phyloP scores from a whole-genome alignment of 2,888 invertebrate species.

The Drosophila cognata region DNA sequence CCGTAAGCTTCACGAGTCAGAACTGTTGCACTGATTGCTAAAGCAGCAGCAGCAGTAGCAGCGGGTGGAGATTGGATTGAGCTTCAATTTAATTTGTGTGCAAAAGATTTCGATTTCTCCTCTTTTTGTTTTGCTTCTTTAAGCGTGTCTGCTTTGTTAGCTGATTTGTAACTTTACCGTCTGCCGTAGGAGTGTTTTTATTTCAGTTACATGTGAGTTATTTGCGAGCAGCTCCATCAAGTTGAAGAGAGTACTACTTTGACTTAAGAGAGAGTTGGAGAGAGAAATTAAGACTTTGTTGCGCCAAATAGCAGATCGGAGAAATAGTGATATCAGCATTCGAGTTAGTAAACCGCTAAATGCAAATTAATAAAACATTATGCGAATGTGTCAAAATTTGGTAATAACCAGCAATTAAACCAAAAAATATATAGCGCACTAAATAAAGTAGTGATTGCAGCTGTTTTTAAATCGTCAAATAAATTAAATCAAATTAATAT shows the following conservation, averaged over 20 bases:
- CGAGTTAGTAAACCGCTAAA: slow-evolving; percentile 5
- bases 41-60: slow-evolving; percentile 19
- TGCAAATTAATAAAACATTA: background rate
- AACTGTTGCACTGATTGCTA: slow-evolving; percentile 73
- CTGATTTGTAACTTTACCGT: slow-evolving; percentile 57
- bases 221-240: slow-evolving; percentile 33
- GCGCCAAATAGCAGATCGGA: slow-evolving; percentile 9
- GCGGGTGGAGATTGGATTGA: slow-evolving; percentile 17
- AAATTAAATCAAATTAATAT: background rate
- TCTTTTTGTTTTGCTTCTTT: slow-evolving; percentile 60
- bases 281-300: slow-evolving; percentile 28
- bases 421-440: background rate
- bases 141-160: slow-evolving; percentile 57
- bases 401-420: background rate
- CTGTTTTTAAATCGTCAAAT: background rate
- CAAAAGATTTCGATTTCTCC: slow-evolving; percentile 68
- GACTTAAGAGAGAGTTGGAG: slow-evolving; percentile 46
- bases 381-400: background rate
- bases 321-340: slow-evolving; percentile 4
- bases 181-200: slow-evolving; percentile 20
- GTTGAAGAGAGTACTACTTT: slow-evolving; percentile 50
- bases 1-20: slow-evolving; percentile 75
- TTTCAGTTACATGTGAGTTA: slow-evolving; percentile 36
- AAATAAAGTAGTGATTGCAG: background rate
- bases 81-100: slow-evolving; percentile 54